Percentiles rank a stretch among this genome's conserved stretches.
Conservation (phyloP, 2,888 invertebrate genomes). For the Brenthis ino region DNA sequence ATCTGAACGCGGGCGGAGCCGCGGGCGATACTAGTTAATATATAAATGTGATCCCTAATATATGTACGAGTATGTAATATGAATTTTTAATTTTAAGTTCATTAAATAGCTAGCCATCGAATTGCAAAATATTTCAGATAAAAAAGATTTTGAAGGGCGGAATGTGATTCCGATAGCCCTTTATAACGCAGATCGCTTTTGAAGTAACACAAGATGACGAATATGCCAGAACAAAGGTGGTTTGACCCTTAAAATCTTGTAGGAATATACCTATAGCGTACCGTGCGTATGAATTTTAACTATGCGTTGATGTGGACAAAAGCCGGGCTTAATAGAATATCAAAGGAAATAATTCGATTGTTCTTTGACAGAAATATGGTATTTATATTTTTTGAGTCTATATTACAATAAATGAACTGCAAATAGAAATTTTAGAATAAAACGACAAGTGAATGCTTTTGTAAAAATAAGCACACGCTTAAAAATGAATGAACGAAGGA, state of each 20-base stretch:
- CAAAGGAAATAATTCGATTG: background rate
- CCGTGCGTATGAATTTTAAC: constrained; percentile 15
- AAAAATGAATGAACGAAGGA: too few relatives aligned
- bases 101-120: background rate
- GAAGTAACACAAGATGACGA: constrained; percentile 18
- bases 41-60: too few relatives aligned
- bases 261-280: background rate
- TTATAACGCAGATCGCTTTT: constrained; percentile 19
- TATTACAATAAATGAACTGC: too few relatives aligned
- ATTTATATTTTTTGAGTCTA: background rate
- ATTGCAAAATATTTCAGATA: background rate
- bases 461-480: too few relatives aligned
- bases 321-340: background rate
- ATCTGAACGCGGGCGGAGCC: too few relatives aligned
- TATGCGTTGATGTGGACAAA: background rate
- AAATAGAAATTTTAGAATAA: too few relatives aligned
- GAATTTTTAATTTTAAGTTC: too few relatives aligned
- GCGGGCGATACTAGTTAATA: too few relatives aligned
- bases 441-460: too few relatives aligned
- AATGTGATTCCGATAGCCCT: constrained; percentile 19
- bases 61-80: too few relatives aligned
- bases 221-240: constrained; percentile 14
- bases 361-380: background rate
- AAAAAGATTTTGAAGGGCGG: constrained; percentile 7
- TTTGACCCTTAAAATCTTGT: constrained; percentile 10